Percentiles rank a stretch among this genome's conserved stretches.
Evolutionary conservation across 2,113 vertebrate species (phyloP).

Genomic region (Triplophysa siluroides): DNA sequence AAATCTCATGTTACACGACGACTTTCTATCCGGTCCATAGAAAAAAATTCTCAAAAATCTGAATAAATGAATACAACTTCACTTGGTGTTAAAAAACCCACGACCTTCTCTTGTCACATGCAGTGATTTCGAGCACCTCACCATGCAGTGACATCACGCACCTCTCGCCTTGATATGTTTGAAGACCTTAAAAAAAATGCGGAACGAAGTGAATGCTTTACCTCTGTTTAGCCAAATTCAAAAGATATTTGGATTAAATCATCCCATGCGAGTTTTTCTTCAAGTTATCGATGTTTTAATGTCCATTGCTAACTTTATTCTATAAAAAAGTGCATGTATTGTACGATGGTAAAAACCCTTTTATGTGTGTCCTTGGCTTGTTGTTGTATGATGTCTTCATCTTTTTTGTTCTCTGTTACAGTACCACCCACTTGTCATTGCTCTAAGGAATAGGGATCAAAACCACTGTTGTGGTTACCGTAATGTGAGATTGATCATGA

Average conservation of each 20-base stretch:
- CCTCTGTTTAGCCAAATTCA: neutral
- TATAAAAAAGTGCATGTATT: neutral
- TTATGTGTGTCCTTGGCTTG: conserved; percentile 9
- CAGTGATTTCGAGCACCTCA: neutral
- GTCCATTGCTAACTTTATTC: neutral
- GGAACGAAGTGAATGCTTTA: neutral
- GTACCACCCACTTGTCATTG: conserved; percentile 52
- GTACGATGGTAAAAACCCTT: neutral
- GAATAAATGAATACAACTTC: neutral
- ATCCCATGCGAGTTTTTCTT: neutral
- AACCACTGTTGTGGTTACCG: conserved; percentile 54
- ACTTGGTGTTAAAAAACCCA: neutral
- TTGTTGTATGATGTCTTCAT: conserved; percentile 42
- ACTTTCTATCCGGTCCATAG: neutral
- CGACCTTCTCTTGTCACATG: neutral
- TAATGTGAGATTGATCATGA: conserved; percentile 28
- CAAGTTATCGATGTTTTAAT: conserved; percentile 5
- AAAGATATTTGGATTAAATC: conserved; percentile 9
- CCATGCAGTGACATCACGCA: neutral
- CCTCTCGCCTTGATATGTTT: neutral
- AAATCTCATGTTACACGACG: neutral
- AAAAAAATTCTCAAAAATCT: neutral
- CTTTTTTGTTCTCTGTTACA: conserved; percentile 43
- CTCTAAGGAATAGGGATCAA: conserved; percentile 44
- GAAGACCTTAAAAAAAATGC: neutral